These are phyloP conservation scores for Podarcis lilfordi DNA, from an alignment of 2,797 vertebrate species.

Conservation along the genomic window DNA sequence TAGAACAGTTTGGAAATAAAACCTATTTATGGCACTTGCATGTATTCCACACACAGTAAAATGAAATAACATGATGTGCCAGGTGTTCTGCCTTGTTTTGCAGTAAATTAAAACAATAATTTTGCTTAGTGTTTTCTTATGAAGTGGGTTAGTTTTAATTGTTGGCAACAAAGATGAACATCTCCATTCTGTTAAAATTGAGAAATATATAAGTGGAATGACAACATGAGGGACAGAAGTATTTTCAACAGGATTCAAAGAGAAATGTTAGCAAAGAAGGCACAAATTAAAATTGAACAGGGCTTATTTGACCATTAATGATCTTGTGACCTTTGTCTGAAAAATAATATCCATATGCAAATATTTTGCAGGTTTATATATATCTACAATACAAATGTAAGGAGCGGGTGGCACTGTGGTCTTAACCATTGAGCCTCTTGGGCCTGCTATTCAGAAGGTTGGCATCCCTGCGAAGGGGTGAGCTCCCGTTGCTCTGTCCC, in stretches of 20 bases:
- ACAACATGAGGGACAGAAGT: constrained; percentile 13
- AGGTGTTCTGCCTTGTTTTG: constrained; percentile 15
- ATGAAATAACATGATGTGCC: constrained; percentile 24
- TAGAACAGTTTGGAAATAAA: neutral
- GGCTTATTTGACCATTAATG: neutral
- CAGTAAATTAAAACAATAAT: constrained; percentile 57
- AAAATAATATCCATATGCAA: neutral
- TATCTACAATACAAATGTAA: too few species aligned
- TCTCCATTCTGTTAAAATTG: constrained; percentile 53
- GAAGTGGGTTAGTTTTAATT: constrained; percentile 49
- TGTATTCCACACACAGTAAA: neutral
- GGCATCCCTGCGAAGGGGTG: too few species aligned
- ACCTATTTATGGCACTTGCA: neutral
- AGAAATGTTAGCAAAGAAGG: constrained; percentile 43
- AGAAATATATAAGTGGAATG: constrained; percentile 48
- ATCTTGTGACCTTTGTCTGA: neutral
- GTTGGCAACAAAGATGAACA: constrained; percentile 41
- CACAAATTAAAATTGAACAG: constrained; percentile 36
- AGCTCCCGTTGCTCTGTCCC: too few species aligned
- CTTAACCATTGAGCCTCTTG: too few species aligned
- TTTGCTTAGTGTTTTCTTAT: constrained; percentile 50
- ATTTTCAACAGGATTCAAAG: constrained; percentile 52
- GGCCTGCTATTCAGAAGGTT: too few species aligned
- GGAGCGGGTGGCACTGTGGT: too few species aligned
- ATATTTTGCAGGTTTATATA: too few species aligned